A percentile compares a stretch with the other conserved stretches of the same genome.
Evolutionary conservation across 2,113 vertebrate species (phyloP).

Genomic region (Gallinago jamesoni): DNA sequence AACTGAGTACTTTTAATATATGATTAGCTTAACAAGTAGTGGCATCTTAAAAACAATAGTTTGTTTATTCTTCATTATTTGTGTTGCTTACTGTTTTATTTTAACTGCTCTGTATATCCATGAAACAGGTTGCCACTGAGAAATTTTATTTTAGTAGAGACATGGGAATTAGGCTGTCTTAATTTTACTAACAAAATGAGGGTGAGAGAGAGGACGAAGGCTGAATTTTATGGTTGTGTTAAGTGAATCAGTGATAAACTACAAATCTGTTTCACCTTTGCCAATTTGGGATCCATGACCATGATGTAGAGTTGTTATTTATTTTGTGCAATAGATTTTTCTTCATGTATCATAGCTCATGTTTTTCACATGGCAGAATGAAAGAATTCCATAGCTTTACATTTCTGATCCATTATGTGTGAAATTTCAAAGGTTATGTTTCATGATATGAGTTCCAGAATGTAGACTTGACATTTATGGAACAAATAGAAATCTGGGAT

Average conservation of each 20-base stretch:
- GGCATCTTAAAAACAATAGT: background rate
- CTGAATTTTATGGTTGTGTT: background rate
- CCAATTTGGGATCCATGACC: constrained; percentile 36
- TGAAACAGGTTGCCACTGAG: constrained; percentile 13
- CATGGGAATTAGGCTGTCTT: background rate
- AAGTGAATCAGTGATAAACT: background rate
- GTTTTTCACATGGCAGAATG: constrained; percentile 26
- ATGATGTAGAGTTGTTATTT: constrained; percentile 31
- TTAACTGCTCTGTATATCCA: background rate
- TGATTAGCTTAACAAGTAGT: background rate
- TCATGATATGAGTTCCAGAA: constrained; percentile 20
- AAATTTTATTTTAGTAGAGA: constrained; percentile 45
- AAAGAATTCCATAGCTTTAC: constrained; percentile 39
- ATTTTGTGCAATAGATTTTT: constrained; percentile 50
- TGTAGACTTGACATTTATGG: constrained; percentile 60
- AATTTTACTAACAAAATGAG: constrained; percentile 34
- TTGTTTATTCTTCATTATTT: background rate
- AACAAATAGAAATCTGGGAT: constrained; percentile 39
- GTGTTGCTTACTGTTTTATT: background rate
- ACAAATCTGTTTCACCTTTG: constrained; percentile 16
- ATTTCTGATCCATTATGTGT: constrained; percentile 59
- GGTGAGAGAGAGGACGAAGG: background rate
- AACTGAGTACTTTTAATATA: background rate
- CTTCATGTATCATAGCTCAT: constrained; percentile 1
- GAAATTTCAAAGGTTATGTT: constrained; percentile 72